These are phyloP conservation scores for Rhingia campestris DNA, from an alignment of 2,888 invertebrate genomes.

Conservation along the genomic window DNA sequence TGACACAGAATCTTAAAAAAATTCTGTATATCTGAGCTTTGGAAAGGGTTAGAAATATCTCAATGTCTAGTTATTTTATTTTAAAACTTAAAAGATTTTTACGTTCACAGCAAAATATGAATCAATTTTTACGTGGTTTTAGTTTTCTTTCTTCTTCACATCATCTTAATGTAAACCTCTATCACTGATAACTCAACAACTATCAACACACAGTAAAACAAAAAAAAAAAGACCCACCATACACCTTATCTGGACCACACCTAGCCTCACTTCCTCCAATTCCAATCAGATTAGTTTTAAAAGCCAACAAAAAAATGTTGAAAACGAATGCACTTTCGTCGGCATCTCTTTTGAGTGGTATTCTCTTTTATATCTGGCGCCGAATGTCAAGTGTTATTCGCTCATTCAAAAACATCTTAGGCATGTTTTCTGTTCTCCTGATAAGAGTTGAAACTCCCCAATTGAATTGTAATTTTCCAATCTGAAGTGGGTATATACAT, in stretches of 20 bases:
- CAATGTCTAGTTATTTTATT: no score
- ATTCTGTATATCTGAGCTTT: no score
- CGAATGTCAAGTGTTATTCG: slow-evolving; percentile 53
- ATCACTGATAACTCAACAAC: no score
- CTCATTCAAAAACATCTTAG: slow-evolving; percentile 17
- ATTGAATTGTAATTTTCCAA: slow-evolving; percentile 64
- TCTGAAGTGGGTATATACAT: slow-evolving; percentile 57
- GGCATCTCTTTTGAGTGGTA: slow-evolving; percentile 11
- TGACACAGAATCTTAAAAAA: no score
- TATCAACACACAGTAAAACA: no score
- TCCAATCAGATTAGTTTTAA: neutral
- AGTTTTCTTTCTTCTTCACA: no score
- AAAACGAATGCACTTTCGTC: slow-evolving; percentile 7
- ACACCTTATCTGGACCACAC: neutral
- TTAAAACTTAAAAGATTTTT: no score
- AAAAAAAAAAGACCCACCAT: no score
- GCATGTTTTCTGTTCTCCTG: slow-evolving; percentile 35
- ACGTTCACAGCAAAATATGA: no score
- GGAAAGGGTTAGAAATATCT: no score
- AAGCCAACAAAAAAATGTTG: neutral
- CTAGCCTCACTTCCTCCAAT: neutral
- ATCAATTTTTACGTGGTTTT: no score
- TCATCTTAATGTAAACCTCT: no score
- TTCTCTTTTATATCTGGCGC: slow-evolving; percentile 41
- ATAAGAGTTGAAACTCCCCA: slow-evolving; percentile 48